Percentiles rank a stretch among this genome's conserved stretches.
phyloP scores from a whole-genome alignment of 2,888 invertebrate genomes.

The Drosophila robusta region DNA sequence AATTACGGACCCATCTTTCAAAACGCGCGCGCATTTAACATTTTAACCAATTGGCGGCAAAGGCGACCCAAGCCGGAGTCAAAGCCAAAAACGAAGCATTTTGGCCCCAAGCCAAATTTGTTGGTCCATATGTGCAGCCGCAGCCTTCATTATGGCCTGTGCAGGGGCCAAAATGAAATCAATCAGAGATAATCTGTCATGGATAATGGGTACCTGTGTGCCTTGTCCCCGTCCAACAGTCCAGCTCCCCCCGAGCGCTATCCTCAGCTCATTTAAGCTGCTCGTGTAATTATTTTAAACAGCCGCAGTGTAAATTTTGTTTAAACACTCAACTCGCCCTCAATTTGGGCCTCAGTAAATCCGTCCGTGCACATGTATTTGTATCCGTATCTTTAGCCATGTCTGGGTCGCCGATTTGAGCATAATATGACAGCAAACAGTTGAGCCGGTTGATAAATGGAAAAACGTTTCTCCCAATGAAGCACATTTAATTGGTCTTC shows the following conservation, averaged over 20 bases:
- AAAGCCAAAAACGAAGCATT: conserved; percentile 28
- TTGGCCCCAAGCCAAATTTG: conserved; percentile 36
- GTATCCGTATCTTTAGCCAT: conserved; percentile 16
- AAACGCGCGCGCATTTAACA: conserved; percentile 59
- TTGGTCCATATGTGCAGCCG: conserved; percentile 59
- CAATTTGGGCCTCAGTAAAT: conserved; percentile 16
- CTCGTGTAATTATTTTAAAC: conserved; percentile 82
- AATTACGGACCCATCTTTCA: conserved; percentile 73
- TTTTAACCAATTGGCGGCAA: conserved; percentile 77
- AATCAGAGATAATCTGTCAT: conserved; percentile 81
- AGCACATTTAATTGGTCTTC: conserved; percentile 74
- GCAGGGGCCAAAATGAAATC: conserved; percentile 73
- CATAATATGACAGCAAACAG: conserved; percentile 83
- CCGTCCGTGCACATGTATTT: conserved; percentile 2
- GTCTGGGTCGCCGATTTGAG: conserved; percentile 67
- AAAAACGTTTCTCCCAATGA: conserved; percentile 62
- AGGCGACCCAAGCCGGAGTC: conserved; percentile 37
- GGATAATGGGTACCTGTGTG: conserved; percentile 76
- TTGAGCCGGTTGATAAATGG: conserved; percentile 81
- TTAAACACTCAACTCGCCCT: conserved; percentile 69
- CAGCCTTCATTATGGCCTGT: conserved; percentile 68
- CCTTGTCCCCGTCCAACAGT: conserved; percentile 41
- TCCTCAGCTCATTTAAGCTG: conserved; percentile 71
- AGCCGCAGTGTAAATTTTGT: conserved; percentile 79
- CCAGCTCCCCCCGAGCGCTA: conserved; percentile 24